Conservation (phyloP, 1,140 invertebrate species). For the Antheraea pernyi region DNA sequence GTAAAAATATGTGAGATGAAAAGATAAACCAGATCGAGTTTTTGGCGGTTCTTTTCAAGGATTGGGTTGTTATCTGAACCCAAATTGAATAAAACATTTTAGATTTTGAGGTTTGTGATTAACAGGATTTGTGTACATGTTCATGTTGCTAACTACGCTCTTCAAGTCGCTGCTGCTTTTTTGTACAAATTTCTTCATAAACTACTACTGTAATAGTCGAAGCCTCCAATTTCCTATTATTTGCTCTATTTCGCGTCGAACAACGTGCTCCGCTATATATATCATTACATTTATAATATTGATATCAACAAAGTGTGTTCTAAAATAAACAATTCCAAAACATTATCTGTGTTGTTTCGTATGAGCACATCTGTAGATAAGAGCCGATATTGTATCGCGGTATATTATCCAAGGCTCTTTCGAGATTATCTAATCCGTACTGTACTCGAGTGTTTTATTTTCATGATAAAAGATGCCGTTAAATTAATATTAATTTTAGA, state of each 20-base stretch:
- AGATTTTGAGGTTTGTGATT: no score
- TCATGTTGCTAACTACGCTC: no score
- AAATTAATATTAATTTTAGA: not conserved
- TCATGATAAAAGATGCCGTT: not conserved
- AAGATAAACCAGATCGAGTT: no score
- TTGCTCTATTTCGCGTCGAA: not conserved
- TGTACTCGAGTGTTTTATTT: not conserved
- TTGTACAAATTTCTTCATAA: no score
- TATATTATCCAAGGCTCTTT: not conserved
- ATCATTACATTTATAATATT: not conserved
- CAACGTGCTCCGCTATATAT: not conserved
- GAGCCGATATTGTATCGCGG: not conserved
- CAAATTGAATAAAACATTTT: no score
- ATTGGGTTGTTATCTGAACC: no score
- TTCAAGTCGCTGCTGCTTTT: no score
- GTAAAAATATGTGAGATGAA: no score
- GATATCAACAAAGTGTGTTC: not conserved
- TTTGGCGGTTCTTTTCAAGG: no score
- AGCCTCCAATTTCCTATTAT: no score
- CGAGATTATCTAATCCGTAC: not conserved
- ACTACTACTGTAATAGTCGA: no score
- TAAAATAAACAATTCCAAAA: conserved; percentile 1
- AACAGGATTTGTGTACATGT: no score
- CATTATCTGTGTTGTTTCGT: not conserved
- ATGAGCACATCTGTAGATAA: not conserved